Percentiles rank a stretch among this genome's conserved stretches.
Conservation (phyloP, 1,140 invertebrate species). For the Hypothenemus hampei region DNA sequence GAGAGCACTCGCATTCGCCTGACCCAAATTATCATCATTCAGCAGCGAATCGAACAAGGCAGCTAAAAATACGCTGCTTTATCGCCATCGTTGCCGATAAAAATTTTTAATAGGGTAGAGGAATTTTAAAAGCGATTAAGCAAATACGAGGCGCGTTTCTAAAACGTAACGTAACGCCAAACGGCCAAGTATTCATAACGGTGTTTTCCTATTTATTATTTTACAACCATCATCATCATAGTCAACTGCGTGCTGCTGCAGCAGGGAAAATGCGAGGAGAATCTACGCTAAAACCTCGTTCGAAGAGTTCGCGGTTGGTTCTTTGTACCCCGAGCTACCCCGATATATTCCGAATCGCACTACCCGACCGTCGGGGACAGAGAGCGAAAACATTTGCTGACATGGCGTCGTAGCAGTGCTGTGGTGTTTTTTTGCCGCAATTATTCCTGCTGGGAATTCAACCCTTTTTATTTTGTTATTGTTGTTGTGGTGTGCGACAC, state of each 20-base stretch:
- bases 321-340: slow-evolving; percentile 41
- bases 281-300: slow-evolving; percentile 34
- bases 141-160: background rate
- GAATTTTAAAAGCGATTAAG: no score
- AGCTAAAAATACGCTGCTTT: no score
- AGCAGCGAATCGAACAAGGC: background rate
- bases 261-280: slow-evolving; percentile 1
- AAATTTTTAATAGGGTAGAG: no score
- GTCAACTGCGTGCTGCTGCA: no score
- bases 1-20: background rate
- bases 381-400: slow-evolving; percentile 40
- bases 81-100: no score
- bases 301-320: slow-evolving; percentile 40
- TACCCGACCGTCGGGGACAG: slow-evolving; percentile 27
- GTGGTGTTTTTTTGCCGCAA: slow-evolving; percentile 38
- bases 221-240: slow-evolving; percentile 29
- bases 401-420: slow-evolving; percentile 46
- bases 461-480: slow-evolving; percentile 34
- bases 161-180: background rate
- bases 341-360: slow-evolving; percentile 37
- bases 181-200: slow-evolving; percentile 36
- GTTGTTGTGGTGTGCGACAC: no score
- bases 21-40: background rate
- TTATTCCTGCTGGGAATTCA: slow-evolving; percentile 41
- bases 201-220: slow-evolving; percentile 28